phyloP scores from a whole-genome alignment of 2,888 invertebrate species.

The Germaria angustata region DNA sequence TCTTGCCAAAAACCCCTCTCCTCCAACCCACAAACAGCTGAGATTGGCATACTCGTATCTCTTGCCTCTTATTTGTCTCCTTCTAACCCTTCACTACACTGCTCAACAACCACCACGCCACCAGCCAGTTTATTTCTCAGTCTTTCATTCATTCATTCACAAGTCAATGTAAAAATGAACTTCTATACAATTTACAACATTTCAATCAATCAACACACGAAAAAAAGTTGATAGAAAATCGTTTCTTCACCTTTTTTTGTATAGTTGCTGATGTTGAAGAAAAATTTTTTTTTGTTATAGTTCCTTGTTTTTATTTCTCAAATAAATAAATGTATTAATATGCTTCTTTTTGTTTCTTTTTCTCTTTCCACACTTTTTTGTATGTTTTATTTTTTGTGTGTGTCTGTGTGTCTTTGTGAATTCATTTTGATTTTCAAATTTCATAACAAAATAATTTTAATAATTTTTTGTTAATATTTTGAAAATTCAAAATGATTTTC shows the following conservation, averaged over 20 bases:
- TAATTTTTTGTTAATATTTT: slow-evolving; percentile 42
- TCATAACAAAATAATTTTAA: slow-evolving; percentile 31
- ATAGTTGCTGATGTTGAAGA: background rate
- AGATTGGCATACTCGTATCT: slow-evolving; percentile 39
- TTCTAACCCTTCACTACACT: slow-evolving; percentile 16
- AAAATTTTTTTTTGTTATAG: slow-evolving; percentile 5
- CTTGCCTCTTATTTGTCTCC: slow-evolving; percentile 26
- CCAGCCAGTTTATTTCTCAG: background rate
- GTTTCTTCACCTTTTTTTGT: slow-evolving; percentile 55
- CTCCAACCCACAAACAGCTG: background rate
- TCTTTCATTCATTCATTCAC: slow-evolving; percentile 16
- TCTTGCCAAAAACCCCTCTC: slow-evolving; percentile 6
- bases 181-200: slow-evolving; percentile 59
- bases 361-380: slow-evolving; percentile 26
- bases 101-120: background rate
- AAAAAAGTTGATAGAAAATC: slow-evolving; percentile 39
- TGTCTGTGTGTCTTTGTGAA: background rate
- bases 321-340: slow-evolving; percentile 22
- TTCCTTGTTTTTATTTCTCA: background rate
- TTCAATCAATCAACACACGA: slow-evolving; percentile 59
- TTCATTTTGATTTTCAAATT: slow-evolving; percentile 57
- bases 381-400: slow-evolving; percentile 8
- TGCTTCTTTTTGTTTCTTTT: slow-evolving; percentile 66
- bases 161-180: slow-evolving; percentile 26
- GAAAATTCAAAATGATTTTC: slow-evolving; percentile 43